Base-by-base conservation (phyloP, 2,888 invertebrate genomes). In the Scaptomyza tumidula region DNA sequence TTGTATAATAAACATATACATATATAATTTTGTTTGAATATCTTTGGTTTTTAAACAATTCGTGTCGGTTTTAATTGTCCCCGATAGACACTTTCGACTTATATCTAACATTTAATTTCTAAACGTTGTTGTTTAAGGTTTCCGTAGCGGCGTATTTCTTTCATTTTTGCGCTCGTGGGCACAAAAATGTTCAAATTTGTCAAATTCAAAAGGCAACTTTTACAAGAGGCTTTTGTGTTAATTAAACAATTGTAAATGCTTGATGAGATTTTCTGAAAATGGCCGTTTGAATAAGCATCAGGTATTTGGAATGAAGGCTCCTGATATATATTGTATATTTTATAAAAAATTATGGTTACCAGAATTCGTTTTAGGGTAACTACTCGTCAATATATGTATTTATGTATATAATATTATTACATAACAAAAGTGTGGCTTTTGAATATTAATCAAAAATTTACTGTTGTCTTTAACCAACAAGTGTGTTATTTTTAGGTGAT, bases 101-200 rank as follows among this genome's bases (percentile, higher is more conserved):
- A 73, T n/a, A 27, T 43, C 71, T 86, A 73, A 68, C 29, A 48
- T 67, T 71, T 55, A 44, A 55, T 68, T 62, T 41, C 65, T 78
- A 73, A 78, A 64, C 67, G 44, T 68, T 80, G 43, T 73, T 52
- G 37, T 68, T 59, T 64, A 84, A 84, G 83, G 83, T 84, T 88
- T 83, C 76, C 77, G 83, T 84, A 84, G 83, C 83, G 88, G 83
- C 83, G 83, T 86, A 79, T 64, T 69, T 55, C 48, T 59, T 73
- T 61, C 37, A 59, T 58, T 57, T 65, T 52, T 75, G 79, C 75
- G 68, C 57, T 24, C 16, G 9, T n/a, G 49, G 58, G 78, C 75
- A 53, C 68, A 68, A 73, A 60, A 67, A 58, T 64, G 46, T 59
- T 61, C 60, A 61, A 69, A 78, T 52, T 57, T 56, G 63, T 45